These are phyloP conservation scores for Elachura formosa DNA, from an alignment of 2,113 vertebrate genomes.

Conservation along the genomic window DNA sequence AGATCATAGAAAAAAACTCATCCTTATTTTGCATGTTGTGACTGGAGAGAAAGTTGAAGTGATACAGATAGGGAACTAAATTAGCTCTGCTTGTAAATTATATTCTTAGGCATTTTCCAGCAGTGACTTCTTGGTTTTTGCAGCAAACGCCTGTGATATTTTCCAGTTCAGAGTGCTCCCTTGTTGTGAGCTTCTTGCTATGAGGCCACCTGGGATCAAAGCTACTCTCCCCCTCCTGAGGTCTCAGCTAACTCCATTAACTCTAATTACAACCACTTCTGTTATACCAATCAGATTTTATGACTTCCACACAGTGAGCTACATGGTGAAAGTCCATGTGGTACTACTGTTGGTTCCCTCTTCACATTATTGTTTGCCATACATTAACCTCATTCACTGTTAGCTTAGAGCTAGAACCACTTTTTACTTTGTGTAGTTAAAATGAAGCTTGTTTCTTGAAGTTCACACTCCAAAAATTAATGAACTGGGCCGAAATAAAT, in stretches of 20 bases:
- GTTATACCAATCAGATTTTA: slow-evolving; percentile 25
- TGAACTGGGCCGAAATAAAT: neutral
- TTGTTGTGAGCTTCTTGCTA: slow-evolving; percentile 41
- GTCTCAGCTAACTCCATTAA: neutral
- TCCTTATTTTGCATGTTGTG: slow-evolving; percentile 9
- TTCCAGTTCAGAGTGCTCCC: slow-evolving; percentile 6
- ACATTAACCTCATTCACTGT: neutral
- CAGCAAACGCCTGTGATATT: slow-evolving; percentile 34
- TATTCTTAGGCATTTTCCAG: slow-evolving; percentile 34
- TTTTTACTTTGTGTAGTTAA: neutral
- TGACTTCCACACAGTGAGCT: neutral
- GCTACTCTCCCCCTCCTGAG: slow-evolving; percentile 33
- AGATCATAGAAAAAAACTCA: neutral
- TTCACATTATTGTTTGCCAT: neutral
- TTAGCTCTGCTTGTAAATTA: neutral
- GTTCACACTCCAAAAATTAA: neutral
- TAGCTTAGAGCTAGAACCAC: neutral
- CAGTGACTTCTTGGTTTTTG: slow-evolving; percentile 10
- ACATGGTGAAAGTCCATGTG: neutral
- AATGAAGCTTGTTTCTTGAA: neutral
- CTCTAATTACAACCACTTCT: slow-evolving; percentile 49
- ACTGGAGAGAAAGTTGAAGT: neutral
- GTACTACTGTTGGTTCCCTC: neutral
- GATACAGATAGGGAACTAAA: slow-evolving; percentile 31
- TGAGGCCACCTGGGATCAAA: slow-evolving; percentile 47